phyloP scores from a whole-genome alignment of 1,140 invertebrate genomes.

The Eurosta solidaginis region DNA sequence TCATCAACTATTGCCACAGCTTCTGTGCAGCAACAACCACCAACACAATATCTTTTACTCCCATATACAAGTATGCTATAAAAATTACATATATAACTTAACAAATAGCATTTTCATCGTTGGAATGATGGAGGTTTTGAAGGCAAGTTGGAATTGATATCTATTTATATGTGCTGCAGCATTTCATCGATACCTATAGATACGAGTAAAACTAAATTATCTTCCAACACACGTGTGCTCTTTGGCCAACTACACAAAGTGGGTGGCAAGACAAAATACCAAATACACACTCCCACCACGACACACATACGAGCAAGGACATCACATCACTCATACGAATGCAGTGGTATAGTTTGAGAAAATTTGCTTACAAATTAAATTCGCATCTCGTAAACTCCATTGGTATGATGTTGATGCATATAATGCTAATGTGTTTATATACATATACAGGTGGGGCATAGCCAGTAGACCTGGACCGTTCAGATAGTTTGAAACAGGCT shows the following conservation, averaged over 20 bases:
- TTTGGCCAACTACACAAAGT: neutral
- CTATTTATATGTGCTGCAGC: conserved; percentile 18
- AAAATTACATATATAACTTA: neutral
- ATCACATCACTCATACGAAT: neutral
- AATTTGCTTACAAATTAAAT: too few relatives aligned
- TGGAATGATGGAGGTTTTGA: too few relatives aligned
- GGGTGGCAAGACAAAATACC: too few relatives aligned
- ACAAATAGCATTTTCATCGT: neutral
- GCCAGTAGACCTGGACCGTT: too few relatives aligned
- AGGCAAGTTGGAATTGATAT: neutral
- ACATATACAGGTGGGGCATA: too few relatives aligned
- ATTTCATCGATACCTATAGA: neutral
- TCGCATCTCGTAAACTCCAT: too few relatives aligned
- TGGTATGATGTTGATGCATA: too few relatives aligned
- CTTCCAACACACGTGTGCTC: conserved; percentile 32
- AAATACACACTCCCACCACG: neutral
- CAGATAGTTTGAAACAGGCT: too few relatives aligned
- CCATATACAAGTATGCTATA: too few relatives aligned
- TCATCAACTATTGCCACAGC: conserved; percentile 56
- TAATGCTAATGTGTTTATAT: too few relatives aligned
- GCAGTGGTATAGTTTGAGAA: too few relatives aligned
- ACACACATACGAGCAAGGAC: neutral
- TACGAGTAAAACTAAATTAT: conserved; percentile 36
- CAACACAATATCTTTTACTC: neutral
- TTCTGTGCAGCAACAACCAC: conserved; percentile 32